Evolutionary conservation across 2,797 vertebrate genomes (phyloP), one percentile per base, ranked within the genome.

Genomic region (Heterohyrax brucei): DNA sequence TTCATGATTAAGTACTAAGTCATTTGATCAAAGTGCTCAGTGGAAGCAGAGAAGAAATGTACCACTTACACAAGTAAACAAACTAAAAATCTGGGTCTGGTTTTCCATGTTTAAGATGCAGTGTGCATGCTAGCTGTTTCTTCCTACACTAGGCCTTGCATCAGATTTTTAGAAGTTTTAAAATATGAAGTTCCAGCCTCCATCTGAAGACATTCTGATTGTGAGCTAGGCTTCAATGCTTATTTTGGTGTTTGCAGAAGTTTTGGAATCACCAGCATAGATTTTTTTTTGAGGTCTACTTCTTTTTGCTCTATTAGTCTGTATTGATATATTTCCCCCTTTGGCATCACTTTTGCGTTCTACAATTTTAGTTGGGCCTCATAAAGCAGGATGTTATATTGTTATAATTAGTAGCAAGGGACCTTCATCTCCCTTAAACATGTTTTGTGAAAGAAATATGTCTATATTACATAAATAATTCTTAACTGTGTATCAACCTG

Each of bases 371-470:
- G 10, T 73, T 56, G 30, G 73, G 14, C 75, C 16, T 79, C 92
- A 86, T 24, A 75, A 62, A 94, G 76, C 28, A 82, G 26, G 87
- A 13, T 62, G 48, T 81, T 61, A 86, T 26, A 72, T 33, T 88
- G 4, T 85, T 85, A 19, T n/a, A 83, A 70, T 92, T 87, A 72
- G 12, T 50, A 61, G 39, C 80, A 79, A 92, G 72, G 81, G 26
- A 75, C 13, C 48, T 89, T 96, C 86, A 76, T 73, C 5, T 89
- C 4, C 28, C 24, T 78, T 85, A 91, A 87, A 91, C 14, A 30
- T 59, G 24, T 86, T 96, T 95, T 92, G 62, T 90, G 83, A 90
- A 89, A 79, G 39, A 93, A 39, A 87, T 73, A 62, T 76, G 5
- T 13, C 46, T 89, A 4, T 83, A 64, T 77, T 93, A 48, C 83